phyloP scores from a whole-genome alignment of 2,888 invertebrate species.

The Rotaria macrura region DNA sequence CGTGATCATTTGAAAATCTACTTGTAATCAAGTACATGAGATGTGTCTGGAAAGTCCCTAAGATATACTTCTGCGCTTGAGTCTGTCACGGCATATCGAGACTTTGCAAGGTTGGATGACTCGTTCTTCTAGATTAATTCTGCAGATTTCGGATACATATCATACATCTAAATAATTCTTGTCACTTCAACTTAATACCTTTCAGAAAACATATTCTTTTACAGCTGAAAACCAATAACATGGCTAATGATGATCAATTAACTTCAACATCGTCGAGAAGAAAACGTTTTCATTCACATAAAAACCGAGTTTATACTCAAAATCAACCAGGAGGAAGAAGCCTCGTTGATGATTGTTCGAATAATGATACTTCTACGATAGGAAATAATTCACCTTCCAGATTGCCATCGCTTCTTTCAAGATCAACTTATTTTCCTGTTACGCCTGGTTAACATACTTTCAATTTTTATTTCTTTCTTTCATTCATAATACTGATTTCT shows the following conservation, averaged over 20 bases:
- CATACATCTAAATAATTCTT: too few species aligned
- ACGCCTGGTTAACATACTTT: background rate
- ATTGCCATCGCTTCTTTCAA: background rate
- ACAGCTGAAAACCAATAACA: background rate
- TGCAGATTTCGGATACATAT: too few species aligned
- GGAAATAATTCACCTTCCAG: background rate
- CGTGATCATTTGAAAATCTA: too few species aligned
- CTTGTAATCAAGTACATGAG: too few species aligned
- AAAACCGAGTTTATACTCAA: background rate
- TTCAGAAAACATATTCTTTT: too few species aligned
- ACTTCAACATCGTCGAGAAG: background rate
- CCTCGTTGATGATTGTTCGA: background rate
- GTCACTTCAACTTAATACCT: too few species aligned
- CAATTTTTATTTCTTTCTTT: background rate
- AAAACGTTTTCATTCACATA: background rate
- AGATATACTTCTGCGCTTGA: too few species aligned
- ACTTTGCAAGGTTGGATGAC: too few species aligned
- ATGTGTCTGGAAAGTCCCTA: too few species aligned
- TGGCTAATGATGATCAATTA: background rate
- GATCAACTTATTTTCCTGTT: background rate
- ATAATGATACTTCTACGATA: background rate
- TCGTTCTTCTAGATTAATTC: too few species aligned
- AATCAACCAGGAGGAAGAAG: background rate
- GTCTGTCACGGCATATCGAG: too few species aligned
- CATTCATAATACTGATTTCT: too few species aligned